These are phyloP conservation scores for Spermophilus dauricus DNA, from an alignment of 2,113 vertebrate species.

Conservation along the genomic window DNA sequence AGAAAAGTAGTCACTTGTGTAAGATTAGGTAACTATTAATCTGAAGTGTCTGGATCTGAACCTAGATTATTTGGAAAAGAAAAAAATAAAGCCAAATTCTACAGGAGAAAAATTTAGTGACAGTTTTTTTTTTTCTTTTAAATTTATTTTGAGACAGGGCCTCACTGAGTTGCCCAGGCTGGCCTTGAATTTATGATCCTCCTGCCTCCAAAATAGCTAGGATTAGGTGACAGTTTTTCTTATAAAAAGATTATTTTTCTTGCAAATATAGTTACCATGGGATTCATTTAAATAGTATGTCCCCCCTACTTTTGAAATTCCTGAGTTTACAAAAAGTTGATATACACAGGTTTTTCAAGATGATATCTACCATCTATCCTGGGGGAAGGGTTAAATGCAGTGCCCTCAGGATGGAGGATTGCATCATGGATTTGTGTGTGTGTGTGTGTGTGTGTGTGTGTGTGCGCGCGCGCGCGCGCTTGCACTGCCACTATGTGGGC, in stretches of 20 bases:
- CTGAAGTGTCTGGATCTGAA: not conserved
- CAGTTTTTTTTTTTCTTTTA: not conserved
- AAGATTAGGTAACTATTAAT: not conserved
- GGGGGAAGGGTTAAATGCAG: not conserved
- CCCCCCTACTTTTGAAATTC: conserved; percentile 14
- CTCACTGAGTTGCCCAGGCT: too few relatives aligned
- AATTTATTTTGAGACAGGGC: not conserved
- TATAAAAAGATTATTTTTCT: conserved; percentile 27
- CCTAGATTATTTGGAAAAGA: not conserved
- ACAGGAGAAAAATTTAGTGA: conserved; percentile 2
- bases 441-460: not conserved
- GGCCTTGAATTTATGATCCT: too few relatives aligned
- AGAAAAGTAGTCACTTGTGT: not conserved
- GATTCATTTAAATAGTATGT: not conserved
- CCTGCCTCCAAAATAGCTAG: too few relatives aligned
- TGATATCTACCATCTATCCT: not conserved
- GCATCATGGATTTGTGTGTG: not conserved
- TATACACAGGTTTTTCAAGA: not conserved
- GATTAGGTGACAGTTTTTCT: not conserved
- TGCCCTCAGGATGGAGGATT: not conserved
- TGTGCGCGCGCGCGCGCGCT: not conserved
- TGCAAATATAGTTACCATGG: not conserved
- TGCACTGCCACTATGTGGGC: not conserved
- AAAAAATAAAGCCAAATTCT: not conserved
- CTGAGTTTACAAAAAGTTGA: not conserved